Percentiles rank a stretch among this genome's conserved stretches.
These are phyloP conservation scores for Amniataba percoides DNA, from an alignment of 2,797 vertebrate species.

Conservation along the genomic window DNA sequence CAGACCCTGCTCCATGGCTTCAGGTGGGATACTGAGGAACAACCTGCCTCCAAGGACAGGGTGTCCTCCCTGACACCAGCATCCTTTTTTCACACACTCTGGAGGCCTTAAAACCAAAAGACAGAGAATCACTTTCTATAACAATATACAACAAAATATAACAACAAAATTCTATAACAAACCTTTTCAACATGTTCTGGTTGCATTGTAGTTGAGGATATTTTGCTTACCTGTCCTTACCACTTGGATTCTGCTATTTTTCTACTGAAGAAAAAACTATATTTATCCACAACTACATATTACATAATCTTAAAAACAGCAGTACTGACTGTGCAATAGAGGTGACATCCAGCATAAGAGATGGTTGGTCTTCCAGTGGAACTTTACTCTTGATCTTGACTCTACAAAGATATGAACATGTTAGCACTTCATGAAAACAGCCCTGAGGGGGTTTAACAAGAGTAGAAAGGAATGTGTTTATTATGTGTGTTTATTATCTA, in stretches of 20 bases:
- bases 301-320: background rate
- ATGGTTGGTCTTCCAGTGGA: conserved; percentile 5
- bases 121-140: conserved; percentile 4
- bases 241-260: background rate
- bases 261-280: background rate
- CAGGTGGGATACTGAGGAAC: conserved; percentile 78
- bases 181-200: background rate
- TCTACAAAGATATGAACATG: conserved; percentile 51
- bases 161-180: no score
- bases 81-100: conserved; percentile 45
- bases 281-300: background rate
- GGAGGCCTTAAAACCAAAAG: conserved; percentile 68
- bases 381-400: conserved; percentile 65
- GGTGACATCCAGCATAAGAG: conserved; percentile 70
- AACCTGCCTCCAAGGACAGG: conserved; percentile 72
- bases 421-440: conserved; percentile 4
- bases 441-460: fast-evolving
- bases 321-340: conserved; percentile 64
- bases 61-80: conserved; percentile 80
- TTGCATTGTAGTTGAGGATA: background rate
- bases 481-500: background rate
- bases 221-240: background rate
- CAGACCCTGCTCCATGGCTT: conserved; percentile 80
- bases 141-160: no score
- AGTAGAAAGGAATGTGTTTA: background rate